A percentile compares a stretch with the other conserved stretches of the same genome.
These are phyloP conservation scores for Entelurus aequoreus DNA, from an alignment of 2,113 vertebrate species.

Conservation along the genomic window DNA sequence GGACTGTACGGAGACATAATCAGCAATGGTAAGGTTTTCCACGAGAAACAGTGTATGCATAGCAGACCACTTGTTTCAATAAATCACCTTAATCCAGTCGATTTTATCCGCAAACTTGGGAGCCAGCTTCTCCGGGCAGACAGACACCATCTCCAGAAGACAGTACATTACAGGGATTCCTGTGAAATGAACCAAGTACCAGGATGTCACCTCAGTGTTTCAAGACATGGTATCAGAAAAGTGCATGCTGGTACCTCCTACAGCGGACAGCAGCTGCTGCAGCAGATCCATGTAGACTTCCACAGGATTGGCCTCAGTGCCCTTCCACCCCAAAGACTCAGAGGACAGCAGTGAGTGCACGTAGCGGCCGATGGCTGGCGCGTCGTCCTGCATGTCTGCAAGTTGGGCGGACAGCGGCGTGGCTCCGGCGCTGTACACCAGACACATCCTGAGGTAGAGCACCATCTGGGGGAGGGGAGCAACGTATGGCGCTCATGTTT, in stretches of 20 bases:
- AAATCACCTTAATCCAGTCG: constrained; percentile 94
- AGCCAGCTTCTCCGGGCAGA: constrained; percentile 89
- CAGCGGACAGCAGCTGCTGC: constrained; percentile 86
- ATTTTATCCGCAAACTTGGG: constrained; percentile 85
- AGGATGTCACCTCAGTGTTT: neutral
- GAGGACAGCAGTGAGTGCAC: constrained; percentile 79
- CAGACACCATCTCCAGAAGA: constrained; percentile 90
- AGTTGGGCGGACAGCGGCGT: constrained; percentile 80
- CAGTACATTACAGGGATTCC: constrained; percentile 97
- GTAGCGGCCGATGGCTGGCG: constrained; percentile 88
- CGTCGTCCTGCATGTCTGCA: constrained; percentile 93
- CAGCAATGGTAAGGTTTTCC: too few relatives aligned
- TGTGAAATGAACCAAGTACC: constrained; percentile 46
- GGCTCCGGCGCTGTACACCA: constrained; percentile 88
- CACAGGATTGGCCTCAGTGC: constrained; percentile 80
- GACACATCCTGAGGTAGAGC: constrained; percentile 92
- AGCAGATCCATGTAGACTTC: constrained; percentile 89
- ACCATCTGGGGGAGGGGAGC: constrained; percentile 75
- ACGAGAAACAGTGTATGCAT: neutral
- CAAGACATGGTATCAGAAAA: neutral
- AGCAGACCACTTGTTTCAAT: neutral
- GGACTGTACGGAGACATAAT: too few relatives aligned
- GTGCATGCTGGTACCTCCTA: constrained; percentile 77
- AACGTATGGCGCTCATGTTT: neutral
- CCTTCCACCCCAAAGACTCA: constrained; percentile 74